Conservation (phyloP, 2,113 vertebrate genomes). For the Scolopax mira region DNA sequence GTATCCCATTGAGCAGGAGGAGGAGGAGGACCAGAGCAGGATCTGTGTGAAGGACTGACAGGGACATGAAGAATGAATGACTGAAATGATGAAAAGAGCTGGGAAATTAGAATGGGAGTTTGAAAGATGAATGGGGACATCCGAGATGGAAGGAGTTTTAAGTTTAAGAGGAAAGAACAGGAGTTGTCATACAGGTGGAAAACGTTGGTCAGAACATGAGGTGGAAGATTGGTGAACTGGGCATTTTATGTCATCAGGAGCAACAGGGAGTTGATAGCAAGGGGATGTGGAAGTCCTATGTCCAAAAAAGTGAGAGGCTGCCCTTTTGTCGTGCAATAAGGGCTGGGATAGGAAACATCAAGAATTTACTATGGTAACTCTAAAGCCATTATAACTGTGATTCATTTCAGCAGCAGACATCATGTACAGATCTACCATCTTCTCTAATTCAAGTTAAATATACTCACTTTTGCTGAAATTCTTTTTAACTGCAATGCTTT, state of each 20-base stretch:
- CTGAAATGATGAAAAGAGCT: neutral
- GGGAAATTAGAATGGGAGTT: neutral
- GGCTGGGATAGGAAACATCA: neutral
- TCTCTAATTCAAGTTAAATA: neutral
- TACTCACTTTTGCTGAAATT: neutral
- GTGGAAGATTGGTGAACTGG: neutral
- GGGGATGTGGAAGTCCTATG: neutral
- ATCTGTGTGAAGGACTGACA: neutral
- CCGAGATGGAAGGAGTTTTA: neutral
- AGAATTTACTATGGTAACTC: neutral
- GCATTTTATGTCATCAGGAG: neutral
- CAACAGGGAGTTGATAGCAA: neutral
- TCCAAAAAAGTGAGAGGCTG: neutral
- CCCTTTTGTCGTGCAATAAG: neutral
- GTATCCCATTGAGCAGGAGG: neutral
- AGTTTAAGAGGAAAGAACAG: neutral
- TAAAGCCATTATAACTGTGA: neutral
- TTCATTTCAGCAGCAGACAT: neutral
- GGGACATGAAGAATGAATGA: neutral
- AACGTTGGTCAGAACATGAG: rapidly evolving
- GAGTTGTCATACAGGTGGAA: neutral
- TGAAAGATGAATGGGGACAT: neutral
- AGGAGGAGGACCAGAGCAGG: neutral
- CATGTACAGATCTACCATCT: neutral
- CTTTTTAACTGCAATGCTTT: neutral